A percentile compares a stretch with the other conserved stretches of the same genome.
Conservation (phyloP, 2,113 vertebrate genomes). For the Carassius carassius region DNA sequence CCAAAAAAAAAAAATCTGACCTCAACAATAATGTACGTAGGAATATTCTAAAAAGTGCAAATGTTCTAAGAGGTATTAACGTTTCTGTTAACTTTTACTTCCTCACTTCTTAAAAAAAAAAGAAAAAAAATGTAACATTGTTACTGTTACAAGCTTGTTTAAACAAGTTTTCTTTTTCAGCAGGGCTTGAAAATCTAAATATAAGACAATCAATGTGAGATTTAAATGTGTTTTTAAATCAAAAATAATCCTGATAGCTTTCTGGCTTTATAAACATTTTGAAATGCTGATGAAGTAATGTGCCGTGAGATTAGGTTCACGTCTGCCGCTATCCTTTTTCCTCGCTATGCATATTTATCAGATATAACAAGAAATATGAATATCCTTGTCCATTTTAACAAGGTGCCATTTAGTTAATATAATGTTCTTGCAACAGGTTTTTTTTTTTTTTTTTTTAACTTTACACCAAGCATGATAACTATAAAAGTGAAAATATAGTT, state of each 20-base stretch:
- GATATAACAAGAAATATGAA: background rate
- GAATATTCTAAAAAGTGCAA: too few relatives aligned
- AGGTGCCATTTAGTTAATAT: background rate
- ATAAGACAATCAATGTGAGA: background rate
- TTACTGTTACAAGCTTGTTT: background rate
- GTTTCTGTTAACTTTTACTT: background rate
- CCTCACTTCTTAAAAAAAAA: background rate
- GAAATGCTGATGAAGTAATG: background rate
- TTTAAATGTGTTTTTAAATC: background rate
- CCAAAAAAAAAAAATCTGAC: too few relatives aligned
- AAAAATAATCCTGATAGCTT: background rate
- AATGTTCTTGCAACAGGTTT: background rate
- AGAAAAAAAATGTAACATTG: background rate
- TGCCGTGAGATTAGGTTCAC: background rate
- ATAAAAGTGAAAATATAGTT: too few relatives aligned
- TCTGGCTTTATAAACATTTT: background rate
- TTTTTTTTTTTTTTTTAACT: background rate
- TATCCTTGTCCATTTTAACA: constrained; percentile 1
- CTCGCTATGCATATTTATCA: constrained; percentile 13
- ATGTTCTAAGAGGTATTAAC: too few relatives aligned
- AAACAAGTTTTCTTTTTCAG: background rate
- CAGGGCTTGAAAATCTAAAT: background rate
- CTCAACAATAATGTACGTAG: too few relatives aligned
- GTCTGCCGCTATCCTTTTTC: background rate
- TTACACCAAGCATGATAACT: too few relatives aligned